Evolutionary conservation across 2,888 invertebrate genomes (phyloP).

Genomic region (Teinopalpus imperialis): DNA sequence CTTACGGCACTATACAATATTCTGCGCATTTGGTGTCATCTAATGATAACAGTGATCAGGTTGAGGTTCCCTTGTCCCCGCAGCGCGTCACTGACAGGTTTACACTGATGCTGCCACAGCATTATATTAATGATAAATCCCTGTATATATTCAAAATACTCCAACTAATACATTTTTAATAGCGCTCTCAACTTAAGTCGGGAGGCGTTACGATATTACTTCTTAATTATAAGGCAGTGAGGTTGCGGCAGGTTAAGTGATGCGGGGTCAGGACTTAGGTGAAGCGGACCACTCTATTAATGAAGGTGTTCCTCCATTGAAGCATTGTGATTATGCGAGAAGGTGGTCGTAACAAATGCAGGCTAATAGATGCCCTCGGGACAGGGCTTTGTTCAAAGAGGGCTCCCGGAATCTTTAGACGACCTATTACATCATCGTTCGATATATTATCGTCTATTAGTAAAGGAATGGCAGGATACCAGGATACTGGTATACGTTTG

Average conservation of each 20-base stretch:
- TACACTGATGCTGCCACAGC: no score
- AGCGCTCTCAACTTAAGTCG: slow-evolving; percentile 31
- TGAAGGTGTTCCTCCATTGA: slow-evolving; percentile 64
- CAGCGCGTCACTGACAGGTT: no score
- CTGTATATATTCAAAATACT: no score
- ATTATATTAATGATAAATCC: no score
- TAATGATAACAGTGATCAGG: no score
- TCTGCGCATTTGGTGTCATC: no score
- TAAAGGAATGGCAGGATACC: no score
- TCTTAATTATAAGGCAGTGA: background rate
- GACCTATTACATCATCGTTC: slow-evolving; percentile 1
- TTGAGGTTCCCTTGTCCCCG: no score
- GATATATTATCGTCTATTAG: background rate
- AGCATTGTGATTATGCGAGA: slow-evolving; percentile 51
- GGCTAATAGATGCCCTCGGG: slow-evolving; percentile 41
- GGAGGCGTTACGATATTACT: background rate
- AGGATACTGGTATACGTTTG: no score
- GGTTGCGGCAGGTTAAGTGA: background rate
- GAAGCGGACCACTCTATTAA: slow-evolving; percentile 46
- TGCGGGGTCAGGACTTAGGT: background rate
- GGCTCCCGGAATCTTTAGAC: slow-evolving; percentile 25
- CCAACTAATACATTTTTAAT: slow-evolving; percentile 60
- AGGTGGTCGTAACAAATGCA: slow-evolving; percentile 68
- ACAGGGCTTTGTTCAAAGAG: slow-evolving; percentile 25
- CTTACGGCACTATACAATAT: no score